Evolutionary conservation across 2,888 invertebrate genomes (phyloP).

Genomic region (Phragmatobia fuliginosa): DNA sequence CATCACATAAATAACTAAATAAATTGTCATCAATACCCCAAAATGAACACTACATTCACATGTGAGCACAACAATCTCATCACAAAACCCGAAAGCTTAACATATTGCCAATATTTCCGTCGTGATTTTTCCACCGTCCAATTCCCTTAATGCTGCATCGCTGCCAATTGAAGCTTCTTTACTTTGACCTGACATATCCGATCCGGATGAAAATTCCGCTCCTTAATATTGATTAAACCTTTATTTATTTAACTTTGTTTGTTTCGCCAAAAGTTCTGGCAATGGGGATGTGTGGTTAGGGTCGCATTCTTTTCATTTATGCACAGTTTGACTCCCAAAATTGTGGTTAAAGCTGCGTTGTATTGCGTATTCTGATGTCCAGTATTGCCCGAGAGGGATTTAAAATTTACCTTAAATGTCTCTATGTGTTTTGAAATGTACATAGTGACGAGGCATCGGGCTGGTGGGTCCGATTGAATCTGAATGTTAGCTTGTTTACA

Average conservation of each 20-base stretch:
- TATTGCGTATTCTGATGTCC: slow-evolving; percentile 23
- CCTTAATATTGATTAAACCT: slow-evolving; percentile 56
- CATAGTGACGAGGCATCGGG: slow-evolving; percentile 36
- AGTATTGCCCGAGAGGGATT: slow-evolving; percentile 36
- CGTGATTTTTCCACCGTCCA: slow-evolving; percentile 57
- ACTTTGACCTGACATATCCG: slow-evolving; percentile 50
- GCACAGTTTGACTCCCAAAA: slow-evolving; percentile 44
- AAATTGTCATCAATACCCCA: slow-evolving; percentile 1
- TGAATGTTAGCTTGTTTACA: slow-evolving; percentile 20
- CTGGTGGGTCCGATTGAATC: slow-evolving; percentile 13
- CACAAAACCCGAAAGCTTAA: slow-evolving; percentile 14
- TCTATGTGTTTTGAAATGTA: slow-evolving; percentile 40
- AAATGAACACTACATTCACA: not conserved
- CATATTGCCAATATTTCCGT: slow-evolving; percentile 45
- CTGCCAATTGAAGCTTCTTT: slow-evolving; percentile 59
- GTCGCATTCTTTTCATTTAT: slow-evolving; percentile 40
- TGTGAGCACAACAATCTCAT: not conserved
- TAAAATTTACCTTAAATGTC: slow-evolving; percentile 48
- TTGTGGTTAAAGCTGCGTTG: slow-evolving; percentile 32
- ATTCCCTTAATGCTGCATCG: slow-evolving; percentile 65
- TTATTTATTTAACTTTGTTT: slow-evolving; percentile 43
- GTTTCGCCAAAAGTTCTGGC: slow-evolving; percentile 39
- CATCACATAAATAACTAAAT: not conserved
- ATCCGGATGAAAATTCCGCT: slow-evolving; percentile 42
- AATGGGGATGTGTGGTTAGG: slow-evolving; percentile 27